These are phyloP conservation scores for Luperina testacea DNA, from an alignment of 2,888 invertebrate genomes.

Conservation along the genomic window DNA sequence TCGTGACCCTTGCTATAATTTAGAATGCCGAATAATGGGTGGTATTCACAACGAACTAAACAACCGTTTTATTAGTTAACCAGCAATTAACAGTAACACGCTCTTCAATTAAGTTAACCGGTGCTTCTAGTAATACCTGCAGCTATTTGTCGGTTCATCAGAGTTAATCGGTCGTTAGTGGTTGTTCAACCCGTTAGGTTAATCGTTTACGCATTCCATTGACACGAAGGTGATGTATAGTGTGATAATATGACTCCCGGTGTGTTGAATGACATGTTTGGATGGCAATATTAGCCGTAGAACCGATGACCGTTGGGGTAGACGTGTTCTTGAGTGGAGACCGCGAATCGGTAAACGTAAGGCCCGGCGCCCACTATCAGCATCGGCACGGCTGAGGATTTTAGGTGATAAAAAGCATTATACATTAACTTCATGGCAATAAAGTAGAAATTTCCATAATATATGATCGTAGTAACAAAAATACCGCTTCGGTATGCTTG, in stretches of 20 bases:
- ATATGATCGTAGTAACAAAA: too few relatives aligned
- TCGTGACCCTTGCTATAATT: not conserved
- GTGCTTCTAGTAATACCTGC: conserved; percentile 41
- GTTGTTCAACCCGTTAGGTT: conserved; percentile 41
- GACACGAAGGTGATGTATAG: conserved; percentile 1
- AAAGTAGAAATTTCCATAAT: too few relatives aligned
- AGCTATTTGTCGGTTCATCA: conserved; percentile 55
- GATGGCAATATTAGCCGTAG: not conserved
- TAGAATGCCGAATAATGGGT: not conserved
- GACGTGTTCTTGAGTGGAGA: too few relatives aligned
- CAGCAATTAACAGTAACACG: conserved; percentile 19
- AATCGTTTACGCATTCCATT: conserved; percentile 46
- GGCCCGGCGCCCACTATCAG: too few relatives aligned
- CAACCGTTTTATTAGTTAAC: conserved; percentile 26
- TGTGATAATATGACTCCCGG: not conserved
- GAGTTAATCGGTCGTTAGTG: conserved; percentile 35
- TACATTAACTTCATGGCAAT: too few relatives aligned
- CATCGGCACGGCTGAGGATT: too few relatives aligned
- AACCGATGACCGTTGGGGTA: too few relatives aligned
- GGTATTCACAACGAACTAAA: conserved; percentile 3
- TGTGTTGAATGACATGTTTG: not conserved
- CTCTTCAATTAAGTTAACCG: conserved; percentile 41
- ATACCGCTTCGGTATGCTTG: too few relatives aligned
- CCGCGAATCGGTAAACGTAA: too few relatives aligned
- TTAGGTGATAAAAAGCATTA: too few relatives aligned